phyloP scores from a whole-genome alignment of 2,797 vertebrate species.

The Anolis apletophallus region DNA sequence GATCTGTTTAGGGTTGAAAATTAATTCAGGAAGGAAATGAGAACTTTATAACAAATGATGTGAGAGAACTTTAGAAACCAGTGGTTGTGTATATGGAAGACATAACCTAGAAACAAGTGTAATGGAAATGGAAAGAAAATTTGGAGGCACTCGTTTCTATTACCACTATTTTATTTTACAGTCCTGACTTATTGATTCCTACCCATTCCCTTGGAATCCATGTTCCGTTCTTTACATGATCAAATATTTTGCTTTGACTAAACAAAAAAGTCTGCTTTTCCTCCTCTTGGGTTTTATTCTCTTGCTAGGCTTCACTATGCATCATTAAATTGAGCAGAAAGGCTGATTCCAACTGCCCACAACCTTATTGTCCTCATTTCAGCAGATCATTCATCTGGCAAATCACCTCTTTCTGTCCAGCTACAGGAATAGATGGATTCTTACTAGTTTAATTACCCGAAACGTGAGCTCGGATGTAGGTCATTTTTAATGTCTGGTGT shows the following conservation, averaged over 20 bases:
- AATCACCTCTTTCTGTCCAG: conserved; percentile 61
- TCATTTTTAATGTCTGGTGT: conserved; percentile 56
- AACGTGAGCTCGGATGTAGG: conserved; percentile 52
- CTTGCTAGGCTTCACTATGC: conserved; percentile 38
- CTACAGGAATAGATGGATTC: conserved; percentile 43
- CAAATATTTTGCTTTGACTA: conserved; percentile 24
- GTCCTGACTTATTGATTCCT: not conserved
- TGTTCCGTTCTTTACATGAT: not conserved
- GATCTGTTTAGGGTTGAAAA: not conserved
- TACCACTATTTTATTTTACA: not conserved
- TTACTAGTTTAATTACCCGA: conserved; percentile 56
- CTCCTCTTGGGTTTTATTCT: conserved; percentile 49
- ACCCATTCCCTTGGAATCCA: not conserved
- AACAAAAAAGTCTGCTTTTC: conserved; percentile 33
- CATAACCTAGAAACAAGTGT: not conserved
- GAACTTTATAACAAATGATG: not conserved
- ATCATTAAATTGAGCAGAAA: conserved; percentile 56
- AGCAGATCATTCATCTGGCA: conserved; percentile 55
- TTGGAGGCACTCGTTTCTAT: not conserved
- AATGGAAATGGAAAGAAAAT: not conserved
- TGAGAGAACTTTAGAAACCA: not conserved
- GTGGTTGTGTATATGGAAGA: not conserved
- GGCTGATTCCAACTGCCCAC: conserved; percentile 48
- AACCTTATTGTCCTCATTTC: conserved; percentile 62
- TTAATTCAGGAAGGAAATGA: not conserved